Base-by-base conservation (phyloP, 2,888 invertebrate species). In the Tetanocera ferruginea region DNA sequence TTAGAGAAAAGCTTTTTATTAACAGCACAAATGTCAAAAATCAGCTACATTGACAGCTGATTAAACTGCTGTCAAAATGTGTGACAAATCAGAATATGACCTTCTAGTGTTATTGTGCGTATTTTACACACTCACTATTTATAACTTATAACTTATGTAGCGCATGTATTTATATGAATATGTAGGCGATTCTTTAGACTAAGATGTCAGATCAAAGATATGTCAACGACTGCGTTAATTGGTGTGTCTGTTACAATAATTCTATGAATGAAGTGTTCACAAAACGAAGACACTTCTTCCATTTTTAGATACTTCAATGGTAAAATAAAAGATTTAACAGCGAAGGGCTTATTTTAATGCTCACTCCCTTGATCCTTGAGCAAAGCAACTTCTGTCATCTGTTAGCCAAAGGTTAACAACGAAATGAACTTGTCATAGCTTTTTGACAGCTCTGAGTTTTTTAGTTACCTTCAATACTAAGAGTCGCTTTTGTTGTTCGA, bases 341-440 rank as follows among this genome's bases (percentile, higher is more conserved):
- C 23, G 5, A 25, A 43, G 14, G 5, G 55, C 25, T 28, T 49
- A n/a, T 55, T 71, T 19, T 55, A 19, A 17, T n/a, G 34, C 25
- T 17, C 37, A 19, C 5, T 34, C 14, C n/a, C 28, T n/a, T n/a
- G n/a, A n/a, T n/a, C n/a, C n/a, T n/a, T n/a, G n/a, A 43, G 5
- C 8, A 37, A 2, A 43, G 11, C 11, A 43, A 37, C 3, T 70
- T 17, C 5, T 51, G 28, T 17, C 55, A 37, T 31, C 31, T 31
- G 55, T 28, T n/a, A 25, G 43, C 66, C 60, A 37, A 43, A 37
- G 51, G 31, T 67, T 83, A 83, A 81, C 85, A 79, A 79, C 84
- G 85, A 86, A 86, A 87, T 86, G 84, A 86, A 86, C 84, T 86
- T 88, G 88, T 87, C 88, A 87, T 85, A 87, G 87, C 87, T 86